These are phyloP conservation scores for Laodelphax striatellus DNA, from an alignment of 1,140 invertebrate genomes.

Conservation along the genomic window DNA sequence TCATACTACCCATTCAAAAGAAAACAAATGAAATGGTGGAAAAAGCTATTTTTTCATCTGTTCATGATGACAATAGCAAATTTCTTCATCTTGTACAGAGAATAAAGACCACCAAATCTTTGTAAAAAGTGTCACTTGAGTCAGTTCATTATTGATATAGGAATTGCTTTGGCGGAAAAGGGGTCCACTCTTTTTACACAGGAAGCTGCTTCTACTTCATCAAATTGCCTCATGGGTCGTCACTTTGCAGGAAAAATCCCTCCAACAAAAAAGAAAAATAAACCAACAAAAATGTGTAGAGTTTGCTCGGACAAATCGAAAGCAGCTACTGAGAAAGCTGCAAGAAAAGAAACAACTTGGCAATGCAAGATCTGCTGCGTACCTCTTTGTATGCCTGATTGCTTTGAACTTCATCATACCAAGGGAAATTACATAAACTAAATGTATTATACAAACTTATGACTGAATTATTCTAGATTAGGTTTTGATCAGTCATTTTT, in stretches of 20 bases:
- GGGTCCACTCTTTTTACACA: background rate
- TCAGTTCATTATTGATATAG: background rate
- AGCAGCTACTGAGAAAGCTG: background rate
- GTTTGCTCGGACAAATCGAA: slow-evolving; percentile 2
- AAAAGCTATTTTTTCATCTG: slow-evolving; percentile 7
- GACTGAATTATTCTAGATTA: no score
- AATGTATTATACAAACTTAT: no score
- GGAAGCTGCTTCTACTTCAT: background rate
- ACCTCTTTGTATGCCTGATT: background rate
- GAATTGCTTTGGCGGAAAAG: background rate
- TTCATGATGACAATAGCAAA: slow-evolving; percentile 3
- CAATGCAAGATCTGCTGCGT: background rate
- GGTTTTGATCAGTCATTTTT: no score
- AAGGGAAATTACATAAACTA: background rate
- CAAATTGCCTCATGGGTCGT: background rate
- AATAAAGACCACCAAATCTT: background rate
- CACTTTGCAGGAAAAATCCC: slow-evolving; percentile 5
- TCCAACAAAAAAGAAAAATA: background rate
- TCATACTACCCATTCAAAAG: slow-evolving; percentile 3
- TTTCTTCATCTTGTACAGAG: background rate
- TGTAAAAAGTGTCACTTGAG: background rate
- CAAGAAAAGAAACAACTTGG: slow-evolving; percentile 8
- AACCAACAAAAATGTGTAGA: background rate
- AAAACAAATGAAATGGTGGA: slow-evolving; percentile 10
- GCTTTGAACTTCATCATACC: background rate